Base-by-base conservation (phyloP, 2,888 invertebrate genomes). In the Campoplex capitator region DNA sequence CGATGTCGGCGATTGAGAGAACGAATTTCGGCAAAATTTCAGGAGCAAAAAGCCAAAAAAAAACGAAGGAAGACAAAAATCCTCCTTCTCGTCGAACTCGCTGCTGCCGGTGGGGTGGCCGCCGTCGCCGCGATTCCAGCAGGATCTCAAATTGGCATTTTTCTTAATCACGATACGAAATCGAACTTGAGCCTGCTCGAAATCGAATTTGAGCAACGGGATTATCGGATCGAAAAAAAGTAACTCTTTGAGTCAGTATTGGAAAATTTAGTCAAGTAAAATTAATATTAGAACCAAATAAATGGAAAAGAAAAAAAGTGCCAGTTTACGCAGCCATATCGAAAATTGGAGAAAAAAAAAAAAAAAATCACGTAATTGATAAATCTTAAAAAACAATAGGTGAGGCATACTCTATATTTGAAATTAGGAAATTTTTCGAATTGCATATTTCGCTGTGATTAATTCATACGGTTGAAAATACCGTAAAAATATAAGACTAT, bases 1-100 rank as follows among this genome's bases (percentile, higher is more conserved):
- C 92, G 97, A 97, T 94, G 96, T 97, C 88, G 97, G 97, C 73
- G 97, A 97, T 93, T 97, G 94, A 95, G 88, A 51, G 51, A 68
- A 18, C 13, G 28, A 58, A 74, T 13, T 3, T 11, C 13, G 28
- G 13, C 23, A 23, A 23, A 23, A 23, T 23, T 23, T 23, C 23
- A 23, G 23, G 23, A 23, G 23, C 23, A 23, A 23, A 23, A 23
- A 23, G 23, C 23, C 23, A 23, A 23, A 23, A 23, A 23, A 23
- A 23, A 23, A 23, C 23, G 23, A 23, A 23, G 23, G 23, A 71
- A 71, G 23, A 6, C 1, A 42, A 45, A 45, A 73, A 54, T 18
- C 54, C 51, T 35, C 7, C 16, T 65, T 38, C 3, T 6, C 38
- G 6, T 3, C 38, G 6, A 6, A 38, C 38, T 6, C 38, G 38